A percentile compares a stretch with the other conserved stretches of the same genome.
Evolutionary conservation across 2,797 vertebrate species (phyloP).

Genomic region (Myiotriccus ornatus): DNA sequence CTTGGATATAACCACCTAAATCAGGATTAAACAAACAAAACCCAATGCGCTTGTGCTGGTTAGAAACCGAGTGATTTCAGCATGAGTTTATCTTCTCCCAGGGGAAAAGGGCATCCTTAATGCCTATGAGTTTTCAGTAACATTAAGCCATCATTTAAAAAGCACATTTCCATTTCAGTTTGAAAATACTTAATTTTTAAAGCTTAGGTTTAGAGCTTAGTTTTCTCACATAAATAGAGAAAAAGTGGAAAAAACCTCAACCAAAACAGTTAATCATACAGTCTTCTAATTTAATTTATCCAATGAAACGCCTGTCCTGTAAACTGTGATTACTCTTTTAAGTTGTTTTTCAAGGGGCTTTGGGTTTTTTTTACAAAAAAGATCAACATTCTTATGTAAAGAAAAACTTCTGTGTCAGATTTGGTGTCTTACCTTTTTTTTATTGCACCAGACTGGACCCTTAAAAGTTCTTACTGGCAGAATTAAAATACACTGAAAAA

Average conservation of each 20-base stretch:
- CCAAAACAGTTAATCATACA: neutral
- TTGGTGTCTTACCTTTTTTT: neutral
- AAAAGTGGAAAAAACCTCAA: neutral
- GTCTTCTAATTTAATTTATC: neutral
- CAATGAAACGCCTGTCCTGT: neutral
- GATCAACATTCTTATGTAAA: neutral
- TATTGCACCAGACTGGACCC: neutral
- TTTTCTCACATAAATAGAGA: neutral
- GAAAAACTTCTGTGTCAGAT: neutral
- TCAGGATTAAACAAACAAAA: neutral
- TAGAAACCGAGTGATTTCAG: neutral
- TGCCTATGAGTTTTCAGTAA: neutral
- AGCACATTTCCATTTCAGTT: neutral
- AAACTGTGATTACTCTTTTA: neutral
- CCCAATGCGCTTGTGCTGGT: neutral
- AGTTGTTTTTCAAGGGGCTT: neutral
- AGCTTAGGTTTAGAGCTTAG: neutral
- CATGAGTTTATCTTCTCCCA: neutral
- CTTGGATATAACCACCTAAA: neutral
- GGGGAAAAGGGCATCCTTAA: neutral
- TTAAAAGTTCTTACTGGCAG: neutral
- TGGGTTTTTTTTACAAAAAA: neutral
- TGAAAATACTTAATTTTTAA: neutral
- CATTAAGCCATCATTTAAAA: neutral
- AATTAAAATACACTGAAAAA: neutral